Conservation (phyloP, 2,113 vertebrate genomes). For the Rhea americana region DNA sequence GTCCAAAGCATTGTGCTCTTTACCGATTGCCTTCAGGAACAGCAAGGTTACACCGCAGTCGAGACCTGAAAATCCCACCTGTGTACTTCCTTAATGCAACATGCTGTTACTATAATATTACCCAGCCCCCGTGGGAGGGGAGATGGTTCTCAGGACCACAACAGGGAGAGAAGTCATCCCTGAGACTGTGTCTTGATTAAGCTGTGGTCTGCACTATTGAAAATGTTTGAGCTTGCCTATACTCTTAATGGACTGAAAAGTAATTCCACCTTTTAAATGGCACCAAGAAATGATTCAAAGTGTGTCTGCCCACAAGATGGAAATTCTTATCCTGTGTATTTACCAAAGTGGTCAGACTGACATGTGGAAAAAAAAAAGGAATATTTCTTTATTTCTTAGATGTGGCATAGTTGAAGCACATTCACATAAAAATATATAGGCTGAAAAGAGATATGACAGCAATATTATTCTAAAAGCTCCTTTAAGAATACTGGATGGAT, state of each 20-base stretch:
- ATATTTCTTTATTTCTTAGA: slow-evolving; percentile 10
- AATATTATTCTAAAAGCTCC: slow-evolving; percentile 40
- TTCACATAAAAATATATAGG: slow-evolving; percentile 14
- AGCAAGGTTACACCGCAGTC: background rate
- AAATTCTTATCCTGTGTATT: background rate
- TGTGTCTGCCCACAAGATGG: background rate
- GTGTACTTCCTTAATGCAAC: background rate
- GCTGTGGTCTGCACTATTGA: slow-evolving; percentile 25
- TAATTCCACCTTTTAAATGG: slow-evolving; percentile 17
- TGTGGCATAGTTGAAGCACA: background rate
- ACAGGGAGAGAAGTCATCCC: slow-evolving; percentile 10
- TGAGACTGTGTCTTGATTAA: slow-evolving; percentile 41
- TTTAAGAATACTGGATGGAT: slow-evolving; percentile 23
- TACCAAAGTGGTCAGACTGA: background rate
- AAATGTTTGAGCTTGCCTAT: slow-evolving; percentile 22
- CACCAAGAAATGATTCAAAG: background rate
- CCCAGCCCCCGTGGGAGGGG: slow-evolving; percentile 3
- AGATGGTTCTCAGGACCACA: slow-evolving; percentile 29
- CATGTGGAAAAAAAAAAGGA: background rate
- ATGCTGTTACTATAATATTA: background rate
- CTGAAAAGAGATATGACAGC: slow-evolving; percentile 25
- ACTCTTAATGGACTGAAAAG: slow-evolving; percentile 18
- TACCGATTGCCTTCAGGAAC: background rate
- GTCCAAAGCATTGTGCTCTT: background rate
- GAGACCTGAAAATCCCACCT: background rate